Evolutionary conservation across 2,888 invertebrate genomes (phyloP), one percentile per base, ranked within the genome.

Genomic region (Pinctada fucata): DNA sequence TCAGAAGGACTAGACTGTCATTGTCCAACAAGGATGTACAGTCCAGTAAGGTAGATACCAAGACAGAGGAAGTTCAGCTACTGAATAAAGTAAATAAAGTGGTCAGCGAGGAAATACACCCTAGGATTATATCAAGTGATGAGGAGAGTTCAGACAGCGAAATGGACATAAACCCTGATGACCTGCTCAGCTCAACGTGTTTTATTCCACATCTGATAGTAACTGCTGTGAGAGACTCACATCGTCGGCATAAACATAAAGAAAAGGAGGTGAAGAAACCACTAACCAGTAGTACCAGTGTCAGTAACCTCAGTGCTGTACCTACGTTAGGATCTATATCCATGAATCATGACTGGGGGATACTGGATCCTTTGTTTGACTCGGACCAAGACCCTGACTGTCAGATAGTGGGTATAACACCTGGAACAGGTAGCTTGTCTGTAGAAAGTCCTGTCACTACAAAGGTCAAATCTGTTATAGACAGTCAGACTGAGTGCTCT

Each of bases 1-100:
- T 91, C 3, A 81, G 89, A 16, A 75, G 86, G 48, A 87, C 88
- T n/a, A 87, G 86, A 68, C 76, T 85, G 68, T 76, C 84, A 13
- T 75, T 84, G 50, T 76, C 85, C 5, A 75, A 81, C 31, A 75
- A 84, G 50, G 81, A 85, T 76, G 82, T 81, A 48, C 68, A 81
- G 58, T 76, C 78, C 66, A 70, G 71, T 31, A 75, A 74, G 48
- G 67, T 64, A 47, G 72, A 78, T 51, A 70, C 68, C 10, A 82
- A 85, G 65, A 86, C 87, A 75, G 84, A 87, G 67, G 89, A 91
- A 77, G 95, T 96, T 6, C 95, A 96, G 86, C 95, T 95, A 13
- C 95, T 96, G 94, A 96, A 96, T 91, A 95, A 95, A 90, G 95
- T 96, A 79, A 96, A 96, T 89, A 95, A 95, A 92, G 95, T 95